Evolutionary conservation across 2,888 invertebrate species (phyloP), one percentile per base, ranked within the genome.

Genomic region (Metalampra italica): DNA sequence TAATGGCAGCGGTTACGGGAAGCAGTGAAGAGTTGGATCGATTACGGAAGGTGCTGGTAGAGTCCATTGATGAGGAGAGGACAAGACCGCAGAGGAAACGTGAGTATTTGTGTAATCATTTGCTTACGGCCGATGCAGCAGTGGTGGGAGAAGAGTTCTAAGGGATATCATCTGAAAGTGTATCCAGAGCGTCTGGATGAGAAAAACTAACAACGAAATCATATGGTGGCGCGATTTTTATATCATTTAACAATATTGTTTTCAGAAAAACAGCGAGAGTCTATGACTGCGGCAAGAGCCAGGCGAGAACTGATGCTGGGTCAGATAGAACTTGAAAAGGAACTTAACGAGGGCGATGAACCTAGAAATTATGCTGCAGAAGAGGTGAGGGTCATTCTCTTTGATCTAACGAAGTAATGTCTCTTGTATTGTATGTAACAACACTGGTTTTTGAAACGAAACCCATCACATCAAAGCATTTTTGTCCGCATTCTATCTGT

Each of bases 341-440:
- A 89, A 37, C 70, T 93, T 1, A 91, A 91, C 46, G 85, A 90
- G 57, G 90, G 93, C 40, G 92, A 93, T 47, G 91, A 91, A 48
- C 91, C 91, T 0, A 89, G 91, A 29, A 91, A 93, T 59, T 86
- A 84, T 34, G 93, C 91, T 0, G 81, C 91, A 29, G 94, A 94
- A 82, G 92, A 93, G 82, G 93, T 93, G 54, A 53, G 54, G 43
- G 15, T 30, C 11, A 3, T 11, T 11, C 34, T 34, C 9, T 11
- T 11, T 9, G 34, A n/a, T 7, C 30, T 30, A 7, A 5, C 30
- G n/a, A n/a, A n/a, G n/a, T n/a, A n/a, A n/a, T n/a, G n/a, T n/a
- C n/a, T n/a, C n/a, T n/a, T n/a, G n/a, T n/a, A n/a, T n/a, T n/a
- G n/a, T n/a, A n/a, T n/a, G n/a, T n/a, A n/a, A n/a, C n/a, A n/a